Base-by-base conservation (phyloP, 1,140 invertebrate species). In the Leptonema lineaticorne region DNA sequence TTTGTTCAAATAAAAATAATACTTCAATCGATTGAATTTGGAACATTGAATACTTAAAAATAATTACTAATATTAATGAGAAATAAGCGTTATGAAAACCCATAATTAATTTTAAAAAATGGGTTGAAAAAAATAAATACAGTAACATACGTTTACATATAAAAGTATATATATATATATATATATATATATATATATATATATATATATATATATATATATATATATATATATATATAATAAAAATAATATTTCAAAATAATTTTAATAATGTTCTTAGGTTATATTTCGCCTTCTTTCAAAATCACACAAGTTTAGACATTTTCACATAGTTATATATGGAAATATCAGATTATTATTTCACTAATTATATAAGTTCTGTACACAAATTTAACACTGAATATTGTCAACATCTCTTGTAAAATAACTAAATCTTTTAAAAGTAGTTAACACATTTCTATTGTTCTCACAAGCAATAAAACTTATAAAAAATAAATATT, bases 351-450 rank as follows among this genome's bases (percentile, higher is more conserved):
- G n/a, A 41, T 41, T 16, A 41, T 16, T 41, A 4, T 41, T 41
- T 16, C 11, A 33, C 30, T 33, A 50, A 26, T 53, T 22, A 53
- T 53, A 26, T 26, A 20, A n/a, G 28, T 59, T 53, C 4, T 9
- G 28, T 59, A 33, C 57, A 59, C 57, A 59, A 59, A 33, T 30
- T 33, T 26, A 57, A 28, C 53, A 57, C 53, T 28, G 22, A 53
- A 53, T 16, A 59, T 9, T 20, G 11, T 59, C 24, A 59, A 59
- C 16, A 18, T 37, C n/a, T 20, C 28, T 33, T 20, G 20, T 59
- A 59, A 9, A 59, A 53, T 53, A 59, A 59, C 57, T 53, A 26
- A 37, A 59, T 59, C 30, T 62, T 62, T 45, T 41, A 62, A 62
- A 62, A 20, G 37, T 62, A 45, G 37, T 62, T 45, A 45, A 62